Evolutionary conservation across 2,797 vertebrate genomes (phyloP).

Genomic region (Bradypodion pumilum): DNA sequence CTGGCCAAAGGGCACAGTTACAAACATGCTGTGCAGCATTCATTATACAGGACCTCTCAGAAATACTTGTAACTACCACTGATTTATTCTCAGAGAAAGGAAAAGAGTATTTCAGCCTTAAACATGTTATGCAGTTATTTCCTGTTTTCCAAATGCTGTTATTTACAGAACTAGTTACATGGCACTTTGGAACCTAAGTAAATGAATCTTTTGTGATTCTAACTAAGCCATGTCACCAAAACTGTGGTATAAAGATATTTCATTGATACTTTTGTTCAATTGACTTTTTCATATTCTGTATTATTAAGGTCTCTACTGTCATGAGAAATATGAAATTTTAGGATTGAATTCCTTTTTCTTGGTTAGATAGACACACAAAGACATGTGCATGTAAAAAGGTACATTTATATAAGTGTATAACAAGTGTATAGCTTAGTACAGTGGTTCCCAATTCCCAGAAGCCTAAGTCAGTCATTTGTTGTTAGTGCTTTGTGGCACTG

Average conservation of each 20-base stretch:
- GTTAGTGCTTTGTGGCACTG: too few species aligned
- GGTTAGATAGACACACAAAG: background rate
- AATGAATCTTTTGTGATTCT: background rate
- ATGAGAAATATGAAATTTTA: background rate
- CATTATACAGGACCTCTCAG: background rate
- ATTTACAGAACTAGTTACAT: background rate
- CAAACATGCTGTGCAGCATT: background rate
- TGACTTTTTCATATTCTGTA: background rate
- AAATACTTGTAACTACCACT: background rate
- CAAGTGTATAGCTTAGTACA: too few species aligned
- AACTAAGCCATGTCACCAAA: background rate
- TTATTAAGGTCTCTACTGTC: background rate
- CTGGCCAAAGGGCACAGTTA: background rate
- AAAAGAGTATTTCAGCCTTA: background rate
- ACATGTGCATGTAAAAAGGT: background rate
- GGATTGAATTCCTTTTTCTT: background rate
- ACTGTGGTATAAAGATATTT: background rate
- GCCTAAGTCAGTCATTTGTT: too few species aligned
- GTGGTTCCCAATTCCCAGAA: too few species aligned
- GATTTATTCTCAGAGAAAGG: background rate
- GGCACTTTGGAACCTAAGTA: background rate
- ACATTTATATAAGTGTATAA: too few species aligned
- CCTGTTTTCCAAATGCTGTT: background rate
- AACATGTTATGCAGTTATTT: background rate
- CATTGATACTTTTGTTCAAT: background rate